Evolutionary conservation across 2,113 vertebrate genomes (phyloP).

Genomic region (Bos indicus): DNA sequence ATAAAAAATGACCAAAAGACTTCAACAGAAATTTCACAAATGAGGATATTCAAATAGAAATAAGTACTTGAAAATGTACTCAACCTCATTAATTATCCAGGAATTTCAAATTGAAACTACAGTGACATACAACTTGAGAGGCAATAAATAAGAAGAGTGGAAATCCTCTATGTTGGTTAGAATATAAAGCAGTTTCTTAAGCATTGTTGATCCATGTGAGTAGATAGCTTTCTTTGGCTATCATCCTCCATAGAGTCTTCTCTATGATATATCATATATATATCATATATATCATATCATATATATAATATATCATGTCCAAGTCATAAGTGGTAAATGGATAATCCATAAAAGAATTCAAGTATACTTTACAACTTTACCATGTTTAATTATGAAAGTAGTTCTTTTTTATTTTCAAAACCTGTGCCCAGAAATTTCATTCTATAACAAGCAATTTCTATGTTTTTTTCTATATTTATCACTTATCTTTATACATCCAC

Average conservation of each 20-base stretch:
- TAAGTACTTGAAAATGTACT: neutral
- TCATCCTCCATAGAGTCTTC: neutral
- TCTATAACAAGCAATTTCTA: neutral
- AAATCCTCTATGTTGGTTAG: neutral
- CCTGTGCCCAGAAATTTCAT: neutral
- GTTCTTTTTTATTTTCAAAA: neutral
- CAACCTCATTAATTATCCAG: neutral
- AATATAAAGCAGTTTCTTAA: neutral
- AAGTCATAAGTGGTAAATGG: neutral
- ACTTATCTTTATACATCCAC: neutral
- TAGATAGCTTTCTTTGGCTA: neutral
- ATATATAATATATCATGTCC: neutral
- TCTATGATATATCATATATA: too few relatives aligned
- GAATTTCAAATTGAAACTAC: neutral
- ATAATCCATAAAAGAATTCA: neutral
- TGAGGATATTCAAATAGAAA: neutral
- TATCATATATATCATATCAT: too few relatives aligned
- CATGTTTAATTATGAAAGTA: neutral
- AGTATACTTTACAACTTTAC: neutral
- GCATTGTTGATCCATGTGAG: neutral
- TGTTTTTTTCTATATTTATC: neutral
- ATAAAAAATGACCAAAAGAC: neutral
- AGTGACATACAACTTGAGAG: neutral
- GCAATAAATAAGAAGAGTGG: neutral
- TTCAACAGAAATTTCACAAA: neutral